Evolutionary conservation across 2,113 vertebrate genomes (phyloP).

Genomic region (Nyctibius bracteatus): DNA sequence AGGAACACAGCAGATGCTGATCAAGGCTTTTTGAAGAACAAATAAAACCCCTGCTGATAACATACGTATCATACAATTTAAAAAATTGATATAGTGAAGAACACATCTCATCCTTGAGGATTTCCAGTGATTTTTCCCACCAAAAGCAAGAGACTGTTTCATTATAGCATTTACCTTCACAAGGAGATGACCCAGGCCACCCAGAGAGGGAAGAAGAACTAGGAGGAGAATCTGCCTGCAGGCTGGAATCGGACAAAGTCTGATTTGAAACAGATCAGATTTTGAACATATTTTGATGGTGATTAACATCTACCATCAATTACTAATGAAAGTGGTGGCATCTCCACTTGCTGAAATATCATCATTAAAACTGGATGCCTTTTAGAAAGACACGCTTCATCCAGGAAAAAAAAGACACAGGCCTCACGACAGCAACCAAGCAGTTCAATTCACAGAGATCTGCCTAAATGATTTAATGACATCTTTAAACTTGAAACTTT

Average conservation of each 20-base stretch:
- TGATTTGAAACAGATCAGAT: not conserved
- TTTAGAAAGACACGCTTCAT: not conserved
- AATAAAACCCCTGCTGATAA: not conserved
- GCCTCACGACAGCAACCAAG: not conserved
- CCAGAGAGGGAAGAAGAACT: not conserved
- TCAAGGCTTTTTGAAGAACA: not conserved
- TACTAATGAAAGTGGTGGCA: not conserved
- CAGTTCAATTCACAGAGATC: not conserved
- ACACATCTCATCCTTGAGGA: not conserved
- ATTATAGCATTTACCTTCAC: not conserved
- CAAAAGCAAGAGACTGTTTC: not conserved
- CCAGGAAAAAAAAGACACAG: not conserved
- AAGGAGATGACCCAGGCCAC: not conserved
- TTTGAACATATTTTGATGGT: not conserved
- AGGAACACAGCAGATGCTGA: not conserved
- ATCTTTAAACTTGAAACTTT: not conserved
- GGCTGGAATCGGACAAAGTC: not conserved
- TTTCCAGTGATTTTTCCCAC: not conserved
- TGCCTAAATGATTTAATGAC: not conserved
- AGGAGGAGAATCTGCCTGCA: not conserved
- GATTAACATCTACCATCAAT: not conserved
- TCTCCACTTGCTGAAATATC: not conserved
- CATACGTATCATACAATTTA: not conserved
- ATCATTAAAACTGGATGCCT: not conserved
- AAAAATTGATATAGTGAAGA: not conserved